These are phyloP conservation scores for Bombus huntii DNA, from an alignment of 1,140 invertebrate genomes.

Conservation along the genomic window DNA sequence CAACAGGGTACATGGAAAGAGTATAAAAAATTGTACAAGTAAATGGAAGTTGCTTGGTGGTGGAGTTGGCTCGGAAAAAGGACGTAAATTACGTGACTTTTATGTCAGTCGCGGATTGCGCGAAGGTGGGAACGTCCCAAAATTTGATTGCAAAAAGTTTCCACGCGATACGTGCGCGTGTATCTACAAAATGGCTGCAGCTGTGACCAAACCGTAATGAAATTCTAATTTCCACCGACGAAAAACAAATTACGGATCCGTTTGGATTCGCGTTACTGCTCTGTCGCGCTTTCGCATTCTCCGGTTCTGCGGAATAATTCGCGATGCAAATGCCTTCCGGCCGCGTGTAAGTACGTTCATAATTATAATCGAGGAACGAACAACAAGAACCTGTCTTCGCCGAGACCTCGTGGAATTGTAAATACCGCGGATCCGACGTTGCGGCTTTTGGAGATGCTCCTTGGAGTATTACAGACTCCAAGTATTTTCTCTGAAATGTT, in stretches of 20 bases:
- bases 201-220: conserved; percentile 18
- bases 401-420: background rate
- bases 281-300: background rate
- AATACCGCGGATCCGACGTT: no score
- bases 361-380: conserved; percentile 9
- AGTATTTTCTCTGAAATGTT: no score
- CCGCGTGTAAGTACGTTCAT: no score
- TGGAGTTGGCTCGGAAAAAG: no score
- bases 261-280: background rate
- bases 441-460: background rate
- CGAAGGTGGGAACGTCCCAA: background rate
- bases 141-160: conserved; percentile 24
- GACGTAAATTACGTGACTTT: background rate
- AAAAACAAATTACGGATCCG: conserved; percentile 40
- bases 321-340: conserved; percentile 1
- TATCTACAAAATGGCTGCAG: background rate
- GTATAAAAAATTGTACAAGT: background rate
- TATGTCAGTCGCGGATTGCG: background rate
- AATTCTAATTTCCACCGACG: conserved; percentile 39
- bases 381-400: background rate
- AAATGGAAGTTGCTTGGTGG: background rate
- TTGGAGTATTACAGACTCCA: no score
- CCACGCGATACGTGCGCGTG: background rate
- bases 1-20: rapidly evolving
- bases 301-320: background rate